Percentiles rank a stretch among this genome's conserved stretches.
Evolutionary conservation across 2,888 invertebrate species (phyloP).

Genomic region (Silvanus unidentatus): DNA sequence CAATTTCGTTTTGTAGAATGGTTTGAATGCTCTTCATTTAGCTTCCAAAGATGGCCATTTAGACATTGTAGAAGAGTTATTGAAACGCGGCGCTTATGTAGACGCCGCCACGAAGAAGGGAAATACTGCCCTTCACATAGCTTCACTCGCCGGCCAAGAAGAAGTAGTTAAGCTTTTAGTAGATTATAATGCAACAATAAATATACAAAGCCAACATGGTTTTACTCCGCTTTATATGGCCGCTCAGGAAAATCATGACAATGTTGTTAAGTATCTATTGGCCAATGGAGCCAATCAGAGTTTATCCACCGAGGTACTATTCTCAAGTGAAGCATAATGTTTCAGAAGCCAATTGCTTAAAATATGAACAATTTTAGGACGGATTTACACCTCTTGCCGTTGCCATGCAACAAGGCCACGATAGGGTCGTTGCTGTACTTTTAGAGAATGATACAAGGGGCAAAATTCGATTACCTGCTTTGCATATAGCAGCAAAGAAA

Average conservation of each 20-base stretch:
- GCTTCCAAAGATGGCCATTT: conserved; percentile 97
- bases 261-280: conserved; percentile 84
- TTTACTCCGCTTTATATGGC: conserved; percentile 99
- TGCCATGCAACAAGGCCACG: conserved; percentile 98
- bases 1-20: conserved; percentile 64
- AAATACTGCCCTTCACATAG: conserved; percentile 93
- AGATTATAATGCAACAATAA: conserved; percentile 86
- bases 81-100: conserved; percentile 85
- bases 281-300: conserved; percentile 93
- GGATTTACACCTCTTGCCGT: conserved; percentile 98
- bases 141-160: conserved; percentile 89
- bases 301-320: conserved; percentile 88
- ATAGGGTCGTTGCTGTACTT: conserved; percentile 92
- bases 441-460: conserved; percentile 94
- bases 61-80: conserved; percentile 84
- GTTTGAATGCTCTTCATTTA: conserved; percentile 92
- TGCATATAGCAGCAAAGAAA: conserved; percentile 98
- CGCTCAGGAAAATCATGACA: conserved; percentile 94
- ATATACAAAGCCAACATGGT: conserved; percentile 94
- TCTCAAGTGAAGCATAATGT: too few relatives aligned
- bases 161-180: conserved; percentile 88
- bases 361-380: conserved; percentile 55
- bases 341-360: neutral
- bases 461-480: conserved; percentile 89
- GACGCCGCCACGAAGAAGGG: conserved; percentile 98